These are phyloP conservation scores for Tipula lateralis DNA, from an alignment of 2,888 invertebrate genomes.

Conservation along the genomic window DNA sequence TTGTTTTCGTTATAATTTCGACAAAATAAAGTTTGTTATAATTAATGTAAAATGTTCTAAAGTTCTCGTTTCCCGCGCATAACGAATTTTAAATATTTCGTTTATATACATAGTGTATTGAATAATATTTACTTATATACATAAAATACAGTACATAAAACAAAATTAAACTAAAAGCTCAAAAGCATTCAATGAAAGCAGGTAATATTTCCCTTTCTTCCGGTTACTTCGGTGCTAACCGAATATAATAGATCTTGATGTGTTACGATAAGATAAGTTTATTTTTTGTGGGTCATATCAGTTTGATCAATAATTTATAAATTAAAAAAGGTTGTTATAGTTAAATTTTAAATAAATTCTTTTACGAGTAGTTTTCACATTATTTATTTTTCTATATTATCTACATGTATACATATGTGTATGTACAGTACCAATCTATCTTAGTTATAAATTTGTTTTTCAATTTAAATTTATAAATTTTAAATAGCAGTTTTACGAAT, in stretches of 20 bases:
- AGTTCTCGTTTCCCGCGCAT: no score
- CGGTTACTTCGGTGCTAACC: background rate
- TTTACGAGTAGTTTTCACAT: background rate
- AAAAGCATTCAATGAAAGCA: background rate
- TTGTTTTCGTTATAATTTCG: no score
- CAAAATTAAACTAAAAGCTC: background rate
- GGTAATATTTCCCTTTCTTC: background rate
- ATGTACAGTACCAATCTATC: background rate
- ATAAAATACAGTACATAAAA: background rate
- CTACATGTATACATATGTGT: background rate
- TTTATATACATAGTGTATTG: background rate
- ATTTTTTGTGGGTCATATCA: background rate
- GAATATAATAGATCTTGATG: background rate
- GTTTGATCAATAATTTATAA: background rate
- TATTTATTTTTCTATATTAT: background rate
- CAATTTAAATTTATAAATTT: background rate
- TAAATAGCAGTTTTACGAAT: background rate
- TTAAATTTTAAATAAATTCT: constrained; percentile 11
- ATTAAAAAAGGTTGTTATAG: background rate
- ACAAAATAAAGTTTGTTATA: no score
- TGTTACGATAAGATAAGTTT: background rate
- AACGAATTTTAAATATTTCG: no score
- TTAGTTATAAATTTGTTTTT: background rate
- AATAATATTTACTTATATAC: background rate
- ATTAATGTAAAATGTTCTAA: no score